Conservation (phyloP, 2,888 invertebrate genomes). For the Taphrorychus bicolor region DNA sequence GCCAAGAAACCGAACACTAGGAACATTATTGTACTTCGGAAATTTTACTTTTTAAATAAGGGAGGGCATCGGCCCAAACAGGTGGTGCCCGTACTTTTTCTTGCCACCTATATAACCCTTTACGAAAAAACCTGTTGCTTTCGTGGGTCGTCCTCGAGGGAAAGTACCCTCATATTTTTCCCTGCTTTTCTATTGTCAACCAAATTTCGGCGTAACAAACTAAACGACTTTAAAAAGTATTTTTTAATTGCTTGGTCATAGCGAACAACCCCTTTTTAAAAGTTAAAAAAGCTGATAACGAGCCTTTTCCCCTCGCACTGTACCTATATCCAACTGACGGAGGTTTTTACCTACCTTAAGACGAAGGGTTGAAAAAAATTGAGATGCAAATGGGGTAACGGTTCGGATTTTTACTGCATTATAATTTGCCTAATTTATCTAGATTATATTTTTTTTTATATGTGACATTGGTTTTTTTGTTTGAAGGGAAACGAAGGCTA, state of each 20-base stretch:
- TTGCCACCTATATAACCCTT: neutral
- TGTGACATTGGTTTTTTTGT: too few species aligned
- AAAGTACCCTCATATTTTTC: conserved; percentile 2
- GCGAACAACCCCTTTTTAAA: conserved; percentile 27
- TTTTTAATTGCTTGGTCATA: conserved; percentile 39
- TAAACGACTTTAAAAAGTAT: conserved; percentile 34
- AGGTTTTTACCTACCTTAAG: conserved; percentile 4
- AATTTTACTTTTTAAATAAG: conserved; percentile 3
- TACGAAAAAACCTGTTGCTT: conserved; percentile 4
- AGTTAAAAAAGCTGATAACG: conserved; percentile 8
- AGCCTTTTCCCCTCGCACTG: neutral
- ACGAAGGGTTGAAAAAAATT: conserved; percentile 18
- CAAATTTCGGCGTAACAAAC: conserved; percentile 17
- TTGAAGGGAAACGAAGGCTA: too few species aligned
- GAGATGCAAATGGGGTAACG: conserved; percentile 40
- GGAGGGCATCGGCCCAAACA: conserved; percentile 2
- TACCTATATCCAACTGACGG: neutral
- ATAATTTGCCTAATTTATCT: conserved; percentile 40
- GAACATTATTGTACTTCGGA: neutral
- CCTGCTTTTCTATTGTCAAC: conserved; percentile 21
- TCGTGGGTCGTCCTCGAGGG: neutral
- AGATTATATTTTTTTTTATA: conserved; percentile 27
- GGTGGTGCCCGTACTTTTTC: neutral
- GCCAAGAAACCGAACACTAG: neutral
- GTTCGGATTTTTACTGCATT: conserved; percentile 36